phyloP scores from a whole-genome alignment of 2,113 vertebrate genomes.

The Perccottus glenii region DNA sequence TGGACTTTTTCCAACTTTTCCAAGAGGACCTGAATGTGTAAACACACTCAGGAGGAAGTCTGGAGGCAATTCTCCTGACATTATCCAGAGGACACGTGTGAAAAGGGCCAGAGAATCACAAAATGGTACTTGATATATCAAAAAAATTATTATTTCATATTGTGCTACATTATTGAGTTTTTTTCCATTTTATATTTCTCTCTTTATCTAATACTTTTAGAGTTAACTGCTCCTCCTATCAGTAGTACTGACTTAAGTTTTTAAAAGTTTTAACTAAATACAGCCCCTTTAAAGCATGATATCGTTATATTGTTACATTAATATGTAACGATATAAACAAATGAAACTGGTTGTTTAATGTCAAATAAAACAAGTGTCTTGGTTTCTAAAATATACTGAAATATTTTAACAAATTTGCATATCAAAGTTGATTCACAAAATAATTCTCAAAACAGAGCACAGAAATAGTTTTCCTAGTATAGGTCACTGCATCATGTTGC shows the following conservation, averaged over 20 bases:
- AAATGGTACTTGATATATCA: too few species aligned
- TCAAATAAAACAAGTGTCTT: background rate
- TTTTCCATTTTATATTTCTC: too few species aligned
- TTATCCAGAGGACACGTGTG: too few species aligned
- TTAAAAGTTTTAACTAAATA: background rate
- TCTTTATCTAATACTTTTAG: too few species aligned
- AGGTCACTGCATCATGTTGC: background rate
- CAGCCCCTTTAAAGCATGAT: background rate
- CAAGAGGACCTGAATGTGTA: too few species aligned
- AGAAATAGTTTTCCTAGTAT: background rate
- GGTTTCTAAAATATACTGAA: background rate
- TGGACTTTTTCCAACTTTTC: too few species aligned
- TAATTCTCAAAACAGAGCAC: background rate
- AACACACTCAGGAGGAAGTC: too few species aligned
- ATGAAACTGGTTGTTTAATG: background rate
- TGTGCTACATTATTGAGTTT: too few species aligned
- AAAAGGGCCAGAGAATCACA: too few species aligned
- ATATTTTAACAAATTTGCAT: background rate
- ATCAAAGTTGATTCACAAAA: background rate
- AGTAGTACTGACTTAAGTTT: background rate
- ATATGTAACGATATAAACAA: background rate
- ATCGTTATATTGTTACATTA: background rate
- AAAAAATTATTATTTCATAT: too few species aligned
- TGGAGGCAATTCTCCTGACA: too few species aligned
- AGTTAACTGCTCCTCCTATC: too few species aligned